Percentiles rank a stretch among this genome's conserved stretches.
Conservation (phyloP, 2,888 invertebrate genomes). For the Cataglyphis albicans region DNA sequence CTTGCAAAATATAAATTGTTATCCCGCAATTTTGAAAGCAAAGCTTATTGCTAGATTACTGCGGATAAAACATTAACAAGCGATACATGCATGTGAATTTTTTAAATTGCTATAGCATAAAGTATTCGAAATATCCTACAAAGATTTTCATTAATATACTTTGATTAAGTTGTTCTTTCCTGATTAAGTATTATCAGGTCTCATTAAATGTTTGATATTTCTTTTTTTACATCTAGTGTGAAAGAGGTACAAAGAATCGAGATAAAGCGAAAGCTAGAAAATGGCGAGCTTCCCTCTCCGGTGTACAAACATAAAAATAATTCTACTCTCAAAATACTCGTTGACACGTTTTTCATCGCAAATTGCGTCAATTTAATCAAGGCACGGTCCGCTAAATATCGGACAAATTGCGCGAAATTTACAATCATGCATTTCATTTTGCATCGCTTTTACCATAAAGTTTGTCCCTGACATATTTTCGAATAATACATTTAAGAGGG, state of each 20-base stretch:
- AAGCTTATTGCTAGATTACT: not conserved
- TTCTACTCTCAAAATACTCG: slow-evolving; percentile 34
- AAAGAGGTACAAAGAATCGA: slow-evolving; percentile 48
- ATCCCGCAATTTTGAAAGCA: slow-evolving; percentile 6
- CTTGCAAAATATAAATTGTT: slow-evolving; percentile 26
- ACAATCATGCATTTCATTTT: slow-evolving; percentile 42
- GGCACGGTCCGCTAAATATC: slow-evolving; percentile 55
- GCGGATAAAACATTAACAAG: not conserved
- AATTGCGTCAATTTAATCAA: slow-evolving; percentile 58
- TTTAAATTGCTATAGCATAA: not conserved
- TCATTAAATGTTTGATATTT: slow-evolving; percentile 43
- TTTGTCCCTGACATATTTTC: slow-evolving; percentile 12
- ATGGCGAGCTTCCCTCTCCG: not conserved
- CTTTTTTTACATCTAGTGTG: slow-evolving; percentile 23
- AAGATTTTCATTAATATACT: slow-evolving; percentile 8
- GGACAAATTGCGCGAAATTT: slow-evolving; percentile 47
- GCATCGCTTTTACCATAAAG: slow-evolving; percentile 26
- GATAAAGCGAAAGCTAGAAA: slow-evolving; percentile 34
- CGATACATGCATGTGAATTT: not conserved
- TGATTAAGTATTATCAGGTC: slow-evolving; percentile 17
- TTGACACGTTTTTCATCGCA: slow-evolving; percentile 50
- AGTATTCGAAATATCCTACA: not conserved
- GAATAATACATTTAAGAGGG: slow-evolving; percentile 28
- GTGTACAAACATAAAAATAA: slow-evolving; percentile 53
- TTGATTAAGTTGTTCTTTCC: slow-evolving; percentile 7